phyloP scores from a whole-genome alignment of 2,113 vertebrate genomes.

The Nymphicus hollandicus region DNA sequence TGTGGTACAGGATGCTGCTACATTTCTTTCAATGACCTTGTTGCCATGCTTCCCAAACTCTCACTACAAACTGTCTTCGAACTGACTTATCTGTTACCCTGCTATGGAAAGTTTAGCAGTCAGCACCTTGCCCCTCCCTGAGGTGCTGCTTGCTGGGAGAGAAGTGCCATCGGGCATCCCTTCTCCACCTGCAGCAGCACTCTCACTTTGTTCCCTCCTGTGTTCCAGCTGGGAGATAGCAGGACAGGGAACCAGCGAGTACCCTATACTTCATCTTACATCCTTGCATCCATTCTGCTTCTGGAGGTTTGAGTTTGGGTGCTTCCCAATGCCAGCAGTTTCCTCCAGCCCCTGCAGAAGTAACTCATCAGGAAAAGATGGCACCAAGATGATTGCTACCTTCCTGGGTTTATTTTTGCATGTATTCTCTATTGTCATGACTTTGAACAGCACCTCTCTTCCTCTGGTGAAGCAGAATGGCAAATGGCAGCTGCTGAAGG shows the following conservation, averaged over 20 bases:
- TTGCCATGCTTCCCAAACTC: background rate
- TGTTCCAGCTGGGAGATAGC: background rate
- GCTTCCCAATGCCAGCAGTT: background rate
- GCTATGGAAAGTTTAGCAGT: background rate
- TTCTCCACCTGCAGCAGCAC: background rate
- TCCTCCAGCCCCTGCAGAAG: background rate
- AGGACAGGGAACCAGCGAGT: background rate
- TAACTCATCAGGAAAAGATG: background rate
- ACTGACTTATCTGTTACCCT: background rate
- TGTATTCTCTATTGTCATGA: accelerated
- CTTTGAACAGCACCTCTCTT: background rate
- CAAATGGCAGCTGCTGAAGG: background rate
- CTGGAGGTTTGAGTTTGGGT: background rate
- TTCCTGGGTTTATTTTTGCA: background rate
- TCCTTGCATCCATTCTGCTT: background rate
- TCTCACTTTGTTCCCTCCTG: accelerated
- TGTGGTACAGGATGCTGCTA: background rate
- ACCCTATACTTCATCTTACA: background rate
- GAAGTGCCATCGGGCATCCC: background rate
- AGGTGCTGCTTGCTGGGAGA: background rate
- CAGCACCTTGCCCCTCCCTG: background rate
- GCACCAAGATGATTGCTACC: background rate
- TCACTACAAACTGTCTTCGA: background rate
- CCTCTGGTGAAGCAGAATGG: background rate
- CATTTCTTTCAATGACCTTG: background rate